Evolutionary conservation across 2,113 vertebrate genomes (phyloP).

Genomic region (Anolis carolinensis): DNA sequence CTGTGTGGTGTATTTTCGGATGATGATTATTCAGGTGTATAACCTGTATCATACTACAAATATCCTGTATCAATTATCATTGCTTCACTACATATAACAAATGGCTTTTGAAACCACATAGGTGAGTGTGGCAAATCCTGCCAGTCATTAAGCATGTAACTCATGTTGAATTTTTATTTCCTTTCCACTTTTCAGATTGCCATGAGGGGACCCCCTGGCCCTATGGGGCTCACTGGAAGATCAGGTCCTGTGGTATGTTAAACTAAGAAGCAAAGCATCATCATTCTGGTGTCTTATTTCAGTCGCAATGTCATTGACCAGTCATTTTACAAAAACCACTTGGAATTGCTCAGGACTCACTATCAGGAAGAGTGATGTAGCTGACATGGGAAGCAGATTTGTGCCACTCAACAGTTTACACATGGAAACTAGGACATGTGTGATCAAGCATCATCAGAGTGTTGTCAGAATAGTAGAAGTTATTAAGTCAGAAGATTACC

Average conservation of each 20-base stretch:
- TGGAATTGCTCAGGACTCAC: neutral
- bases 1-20: too few species aligned
- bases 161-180: conserved; percentile 10
- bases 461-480: too few species aligned
- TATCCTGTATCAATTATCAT: neutral
- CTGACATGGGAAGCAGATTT: neutral
- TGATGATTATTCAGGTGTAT: neutral
- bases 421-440: too few species aligned
- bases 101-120: neutral
- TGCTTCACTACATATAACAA: neutral
- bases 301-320: conserved; percentile 13
- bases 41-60: too few species aligned
- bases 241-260: conserved; percentile 95
- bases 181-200: conserved; percentile 84
- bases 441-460: too few species aligned
- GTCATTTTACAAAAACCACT: neutral
- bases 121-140: neutral
- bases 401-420: neutral
- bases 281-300: neutral
- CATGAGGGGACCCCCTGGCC: conserved; percentile 92
- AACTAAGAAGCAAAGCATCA: conserved; percentile 12
- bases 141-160: neutral
- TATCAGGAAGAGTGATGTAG: neutral
- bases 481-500: too few species aligned
- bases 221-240: conserved; percentile 97